Conservation (phyloP, 2,888 invertebrate genomes). For the Epistrophe grossulariae region DNA sequence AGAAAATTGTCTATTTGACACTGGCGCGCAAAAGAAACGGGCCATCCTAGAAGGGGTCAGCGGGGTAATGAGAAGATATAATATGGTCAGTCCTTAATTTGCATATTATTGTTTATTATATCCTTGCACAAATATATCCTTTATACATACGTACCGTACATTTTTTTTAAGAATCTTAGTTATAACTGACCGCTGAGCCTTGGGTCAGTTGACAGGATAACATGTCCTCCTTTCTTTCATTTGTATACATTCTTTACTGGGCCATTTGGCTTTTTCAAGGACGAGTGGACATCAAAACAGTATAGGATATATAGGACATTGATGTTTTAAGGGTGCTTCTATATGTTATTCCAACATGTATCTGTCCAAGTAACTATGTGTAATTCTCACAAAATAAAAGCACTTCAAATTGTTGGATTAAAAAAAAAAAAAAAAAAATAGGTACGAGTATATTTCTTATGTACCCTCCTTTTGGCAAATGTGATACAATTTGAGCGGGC, state of each 20-base stretch:
- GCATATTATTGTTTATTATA: constrained; percentile 72
- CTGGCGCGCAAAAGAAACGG: constrained; percentile 58
- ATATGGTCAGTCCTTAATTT: constrained; percentile 73
- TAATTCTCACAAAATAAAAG: constrained; percentile 76
- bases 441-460: constrained; percentile 18
- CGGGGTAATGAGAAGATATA: constrained; percentile 66
- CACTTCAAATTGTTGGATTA: constrained; percentile 53
- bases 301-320: constrained; percentile 22
- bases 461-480: constrained; percentile 34
- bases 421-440: constrained; percentile 3
- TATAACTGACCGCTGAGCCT: constrained; percentile 60
- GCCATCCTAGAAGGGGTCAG: constrained; percentile 54
- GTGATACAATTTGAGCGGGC: constrained; percentile 55
- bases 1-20: constrained; percentile 74
- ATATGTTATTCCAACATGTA: constrained; percentile 63
- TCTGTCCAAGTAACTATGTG: constrained; percentile 71
- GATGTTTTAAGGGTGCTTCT: constrained; percentile 61
- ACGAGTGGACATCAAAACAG: constrained; percentile 57
- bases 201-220: constrained; percentile 70
- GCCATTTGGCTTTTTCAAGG: constrained; percentile 64
- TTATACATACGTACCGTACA: not conserved
- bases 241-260: constrained; percentile 26
- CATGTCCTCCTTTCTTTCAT: constrained; percentile 44
- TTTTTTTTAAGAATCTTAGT: constrained; percentile 12
- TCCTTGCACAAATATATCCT: constrained; percentile 38